A percentile compares a stretch with the other conserved stretches of the same genome.
Conservation (phyloP, 2,888 invertebrate genomes). For the Chalcis sispes region DNA sequence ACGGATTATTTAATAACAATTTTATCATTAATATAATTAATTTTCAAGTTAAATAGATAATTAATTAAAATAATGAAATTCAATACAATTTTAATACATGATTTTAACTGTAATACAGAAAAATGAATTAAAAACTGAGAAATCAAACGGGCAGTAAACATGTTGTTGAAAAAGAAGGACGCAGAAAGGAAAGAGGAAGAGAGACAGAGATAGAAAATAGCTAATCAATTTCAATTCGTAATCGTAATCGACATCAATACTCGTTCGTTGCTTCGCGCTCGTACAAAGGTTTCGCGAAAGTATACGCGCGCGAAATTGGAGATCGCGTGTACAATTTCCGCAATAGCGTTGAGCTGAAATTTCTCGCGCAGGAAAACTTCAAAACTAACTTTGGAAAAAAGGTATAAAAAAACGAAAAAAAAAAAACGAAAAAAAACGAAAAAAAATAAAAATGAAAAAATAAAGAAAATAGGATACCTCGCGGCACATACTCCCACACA, state of each 20-base stretch:
- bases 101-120: no score
- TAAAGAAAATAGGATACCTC: background rate
- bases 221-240: slow-evolving; percentile 29
- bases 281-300: background rate
- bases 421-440: background rate
- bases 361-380: slow-evolving; percentile 21
- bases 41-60: no score
- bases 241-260: slow-evolving; percentile 5
- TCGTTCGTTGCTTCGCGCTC: background rate
- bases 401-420: background rate
- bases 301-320: slow-evolving; percentile 5
- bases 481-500: background rate
- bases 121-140: no score
- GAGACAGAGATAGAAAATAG: no score
- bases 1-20: no score
- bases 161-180: slow-evolving; percentile 30
- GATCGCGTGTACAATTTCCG: slow-evolving; percentile 39
- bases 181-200: no score
- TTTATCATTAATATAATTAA: no score
- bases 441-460: background rate
- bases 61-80: no score
- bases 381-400: no score
- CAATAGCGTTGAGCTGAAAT: slow-evolving; percentile 4
- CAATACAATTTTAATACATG: no score
- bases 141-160: slow-evolving; percentile 25